Base-by-base conservation (phyloP, 2,113 vertebrate species). In the Periophthalmodon schlosseri region DNA sequence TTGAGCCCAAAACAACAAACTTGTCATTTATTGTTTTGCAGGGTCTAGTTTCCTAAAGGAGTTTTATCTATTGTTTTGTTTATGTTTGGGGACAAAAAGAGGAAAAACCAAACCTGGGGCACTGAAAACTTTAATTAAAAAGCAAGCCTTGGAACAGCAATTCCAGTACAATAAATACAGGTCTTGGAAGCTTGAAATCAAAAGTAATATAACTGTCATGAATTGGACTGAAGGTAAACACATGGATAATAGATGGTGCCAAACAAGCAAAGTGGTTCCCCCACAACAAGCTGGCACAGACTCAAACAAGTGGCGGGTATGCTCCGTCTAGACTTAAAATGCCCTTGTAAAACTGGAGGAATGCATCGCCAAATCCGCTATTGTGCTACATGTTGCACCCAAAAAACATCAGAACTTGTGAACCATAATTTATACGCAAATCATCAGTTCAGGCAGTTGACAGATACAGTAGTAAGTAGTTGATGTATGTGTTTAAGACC, bases 291-390 rank as follows among this genome's bases (percentile, higher is more conserved):
- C 28, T 84, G 86, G 82, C 86, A 81, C 15, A 39, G 28, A 58
- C 70, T 79, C 82, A 86, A 88, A 88, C 78, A 84, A 82, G 79
- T 67, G 67, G 74, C 56, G 72, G 76, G 33, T 74, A 83, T 78
- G 83, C 74, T 77, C 28, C 64, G 84, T 86, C 85, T 87, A 84
- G 85, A 90, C 87, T 78, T 77, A 82, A 85, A 85, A 77, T 84
- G 56, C 69, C 52, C 74, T 68, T 44, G 77, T 79, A 86, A 86
- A 89, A 80, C 52, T 23, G 54, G 70, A 81, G 73, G 79, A 83
- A 86, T 78, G 82, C 72, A 72, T 68, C 46, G 60, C 39, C 56
- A 74, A 87, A 77, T 75, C 69, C 58, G 9, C 46, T 68, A 70
- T 50, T 79, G 72, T 77, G 60, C 75, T 65, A 74, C 69, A 34